phyloP scores from a whole-genome alignment of 2,888 invertebrate genomes.

The Steinernema carpocapsae region DNA sequence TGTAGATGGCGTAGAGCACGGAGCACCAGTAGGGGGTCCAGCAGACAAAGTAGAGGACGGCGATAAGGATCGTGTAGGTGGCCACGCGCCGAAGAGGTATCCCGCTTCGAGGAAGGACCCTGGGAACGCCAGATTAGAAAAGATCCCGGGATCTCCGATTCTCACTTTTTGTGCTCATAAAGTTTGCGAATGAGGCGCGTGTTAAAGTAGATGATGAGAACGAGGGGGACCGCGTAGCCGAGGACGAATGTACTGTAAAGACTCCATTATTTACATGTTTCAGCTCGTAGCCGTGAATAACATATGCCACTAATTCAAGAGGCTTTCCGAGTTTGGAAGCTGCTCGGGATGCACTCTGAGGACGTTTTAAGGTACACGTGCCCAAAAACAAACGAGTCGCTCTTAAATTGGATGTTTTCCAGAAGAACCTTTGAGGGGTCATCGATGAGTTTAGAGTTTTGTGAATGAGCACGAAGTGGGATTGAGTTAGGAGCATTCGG shows the following conservation, averaged over 20 bases:
- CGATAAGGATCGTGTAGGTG: constrained; percentile 64
- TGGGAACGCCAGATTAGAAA: constrained; percentile 14
- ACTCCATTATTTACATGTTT: neutral
- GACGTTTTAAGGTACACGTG: no score
- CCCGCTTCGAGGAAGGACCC: constrained; percentile 56
- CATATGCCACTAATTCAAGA: neutral
- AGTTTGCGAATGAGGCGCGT: constrained; percentile 59
- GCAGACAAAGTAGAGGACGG: constrained; percentile 65
- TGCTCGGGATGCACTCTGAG: no score
- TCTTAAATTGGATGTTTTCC: no score
- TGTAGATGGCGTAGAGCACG: constrained; percentile 63
- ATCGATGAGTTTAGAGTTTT: neutral
- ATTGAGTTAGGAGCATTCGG: no score
- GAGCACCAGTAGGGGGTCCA: constrained; percentile 68
- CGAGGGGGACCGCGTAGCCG: constrained; percentile 65
- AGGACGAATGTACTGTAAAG: constrained; percentile 61
- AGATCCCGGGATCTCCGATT: constrained; percentile 34
- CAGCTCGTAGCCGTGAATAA: neutral
- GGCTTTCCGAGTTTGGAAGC: no score
- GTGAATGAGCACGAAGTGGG: no score
- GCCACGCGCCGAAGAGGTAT: constrained; percentile 64
- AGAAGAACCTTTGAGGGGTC: neutral
- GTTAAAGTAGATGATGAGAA: constrained; percentile 65
- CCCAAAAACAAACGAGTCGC: no score
- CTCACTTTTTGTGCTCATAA: constrained; percentile 58